Base-by-base conservation (phyloP, 2,797 vertebrate genomes). In the Molossus molossus region DNA sequence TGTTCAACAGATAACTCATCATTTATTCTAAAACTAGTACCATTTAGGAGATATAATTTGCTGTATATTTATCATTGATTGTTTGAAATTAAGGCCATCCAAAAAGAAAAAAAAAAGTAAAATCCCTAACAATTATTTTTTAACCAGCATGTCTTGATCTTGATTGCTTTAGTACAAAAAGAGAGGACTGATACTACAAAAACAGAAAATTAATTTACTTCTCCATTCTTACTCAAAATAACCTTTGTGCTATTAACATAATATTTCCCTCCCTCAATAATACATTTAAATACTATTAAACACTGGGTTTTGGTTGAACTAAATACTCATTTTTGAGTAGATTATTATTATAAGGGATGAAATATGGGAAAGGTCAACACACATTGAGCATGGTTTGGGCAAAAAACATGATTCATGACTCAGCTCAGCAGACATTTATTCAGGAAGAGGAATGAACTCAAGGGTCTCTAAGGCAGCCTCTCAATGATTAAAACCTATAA, bases 21-120 rank as follows among this genome's bases (percentile, higher is more conserved):
- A 90, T 91, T 94, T 80, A 77, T 17, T 87, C 62, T 90, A 83
- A 94, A 92, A 55, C 33, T 23, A 89, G 50, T 62, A 87, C 23
- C 45, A 91, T 48, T 91, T 57, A 90, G 45, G 21, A 85, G 57
- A 77, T 58, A 64, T 21, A 69, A 93, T 37, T 82, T 94, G 58
- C 20, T 83, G 20, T 40, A 81, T 81, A 55, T 50, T 79, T 80
- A 72, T 60, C 60, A 84, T 0, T 72, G 48, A 88, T 50, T 80
- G 77, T 82, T 89, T 82, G 14, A 93, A 93, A 77, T 55, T 48
- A 91, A 57, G 4, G 17, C 15, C 55, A 95, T 55, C n/a, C 40
- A 70, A 60, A 85, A 67, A 50, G 23, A 82, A 18, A 80, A 69
- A 69, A 79, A 13, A 82, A 6, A 62, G 45, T 14, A 89, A 69